Base-by-base conservation (phyloP, 2,888 invertebrate species). In the Agrochola lota region DNA sequence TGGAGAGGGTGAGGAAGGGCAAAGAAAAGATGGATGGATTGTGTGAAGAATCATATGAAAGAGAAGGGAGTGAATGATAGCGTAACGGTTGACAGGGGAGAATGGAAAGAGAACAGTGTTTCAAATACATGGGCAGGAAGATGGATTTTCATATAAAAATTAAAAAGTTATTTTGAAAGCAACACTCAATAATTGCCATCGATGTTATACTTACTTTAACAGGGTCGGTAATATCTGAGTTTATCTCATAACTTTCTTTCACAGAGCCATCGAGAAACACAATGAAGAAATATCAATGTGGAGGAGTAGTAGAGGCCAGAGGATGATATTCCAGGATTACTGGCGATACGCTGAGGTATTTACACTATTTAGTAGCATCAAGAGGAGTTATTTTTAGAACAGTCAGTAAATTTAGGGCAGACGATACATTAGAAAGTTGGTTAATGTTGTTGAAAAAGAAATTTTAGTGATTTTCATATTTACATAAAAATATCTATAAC, bases 261-360 rank as follows among this genome's bases (percentile, higher is more conserved):
- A 20, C 74, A 87, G 87, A 64, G 55, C 67, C 4, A 71, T 87
- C 11, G 79, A 86, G 26, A 69, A 82, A 40, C 66, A 82, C 20
- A 88, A 87, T 35, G 67, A 78, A 63, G 69, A 85, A 0, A n/a
- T 80, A 55, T 23, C 66, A 0, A 26, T 8, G 30, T 87, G 78
- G 75, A 72, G 35, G 26, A 69, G 43, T 0, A 68, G 57, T 23
- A 67, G 78, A 52, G 30, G 8, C 1, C 57, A 70, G 2, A 77
- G 77, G 23, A 60, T 76, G 80, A 67, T 88, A 15, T 88, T 84
- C 67, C 72, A 85, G n/a, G 77, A 62, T n/a, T 88, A 84, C 30
- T 71, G 23, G 23, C 83, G 88, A 26, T 85, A 86, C 67, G 81
- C 67, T 23, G 81, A 86, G 78, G 87, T 87, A 20, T 43, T 26